Base-by-base conservation (phyloP, 2,113 vertebrate genomes). In the Tetrax tetrax region DNA sequence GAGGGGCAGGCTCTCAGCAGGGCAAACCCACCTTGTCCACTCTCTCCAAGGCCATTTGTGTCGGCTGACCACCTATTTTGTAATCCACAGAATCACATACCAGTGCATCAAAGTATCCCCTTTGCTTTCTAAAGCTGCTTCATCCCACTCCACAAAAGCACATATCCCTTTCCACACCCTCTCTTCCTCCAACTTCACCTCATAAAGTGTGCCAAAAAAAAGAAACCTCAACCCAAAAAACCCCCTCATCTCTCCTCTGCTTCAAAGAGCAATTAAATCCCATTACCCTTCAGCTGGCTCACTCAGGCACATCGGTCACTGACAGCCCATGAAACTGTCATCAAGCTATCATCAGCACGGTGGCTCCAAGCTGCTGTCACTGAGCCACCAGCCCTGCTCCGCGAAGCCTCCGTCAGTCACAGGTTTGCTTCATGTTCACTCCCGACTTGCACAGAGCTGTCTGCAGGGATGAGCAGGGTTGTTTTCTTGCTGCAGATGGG, bases 251-350 rank as follows among this genome's bases (percentile, higher is more conserved):
- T 65, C 50, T 64, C 57, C 53, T 43, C 72, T 65, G 61, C 83
- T 90, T 75, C 54, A 94, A 96, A 97, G 74, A 91, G 91, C 95
- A 96, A 96, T 97, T 96, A 97, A 94, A 92, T 38, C 65, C 72
- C 57, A 90, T 97, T 96, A 95, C 53, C 83, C 82, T 95, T 95
- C 85, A 93, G 43, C 85, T 81, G 94, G 75, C 43, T 72, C 70
- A 76, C 47, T 94, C 86, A 87, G 89, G 89, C 95, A 94, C 56
- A 57, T 59, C 2, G 9, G 86, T 96, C 95, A 95, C 83, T 79
- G 92, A 77, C 95, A 95, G 94, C 57, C 93, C 97, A 75, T 95
- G 82, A 96, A 96, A 95, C 54, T 95, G 86, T 93, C 93, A 93
- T 75, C 19, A 19, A 61, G 83, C 79, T 80, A 86, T 81, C 66